phyloP scores from a whole-genome alignment of 2,888 invertebrate genomes.

The Barypeithes pellucidus region DNA sequence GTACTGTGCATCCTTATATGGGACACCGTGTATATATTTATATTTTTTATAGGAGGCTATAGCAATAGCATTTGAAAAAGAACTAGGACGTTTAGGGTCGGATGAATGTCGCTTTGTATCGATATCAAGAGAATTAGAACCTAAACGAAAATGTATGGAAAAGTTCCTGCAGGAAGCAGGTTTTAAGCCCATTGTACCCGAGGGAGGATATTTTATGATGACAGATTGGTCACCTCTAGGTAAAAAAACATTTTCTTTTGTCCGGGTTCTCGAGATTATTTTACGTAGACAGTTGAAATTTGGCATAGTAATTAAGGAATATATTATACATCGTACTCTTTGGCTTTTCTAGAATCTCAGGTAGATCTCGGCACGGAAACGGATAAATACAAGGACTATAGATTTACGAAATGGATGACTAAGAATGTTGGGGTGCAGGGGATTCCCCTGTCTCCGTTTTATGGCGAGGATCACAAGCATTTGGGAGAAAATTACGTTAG shows the following conservation, averaged over 20 bases:
- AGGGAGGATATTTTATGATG: conserved; percentile 97
- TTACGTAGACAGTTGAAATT: no score
- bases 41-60: conserved; percentile 86
- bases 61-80: conserved; percentile 90
- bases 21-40: no score
- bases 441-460: conserved; percentile 97
- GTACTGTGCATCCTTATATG: no score
- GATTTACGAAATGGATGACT: conserved; percentile 96
- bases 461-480: conserved; percentile 83
- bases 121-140: conserved; percentile 81
- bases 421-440: conserved; percentile 93
- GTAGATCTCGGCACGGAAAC: conserved; percentile 80
- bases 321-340: no score
- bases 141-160: conserved; percentile 87
- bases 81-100: conserved; percentile 79
- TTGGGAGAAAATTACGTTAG: conserved; percentile 90
- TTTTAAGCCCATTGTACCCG: conserved; percentile 93
- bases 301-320: no score
- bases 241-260: conserved; percentile 54
- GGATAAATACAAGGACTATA: conserved; percentile 88
- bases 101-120: conserved; percentile 89
- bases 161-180: conserved; percentile 84
- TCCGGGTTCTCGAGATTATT: no score
- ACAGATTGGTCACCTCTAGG: conserved; percentile 84
- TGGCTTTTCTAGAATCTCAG: conserved; percentile 75